Evolutionary conservation across 2,797 vertebrate species (phyloP), one percentile per base, ranked within the genome.

Genomic region (Sebastes vulpes): DNA sequence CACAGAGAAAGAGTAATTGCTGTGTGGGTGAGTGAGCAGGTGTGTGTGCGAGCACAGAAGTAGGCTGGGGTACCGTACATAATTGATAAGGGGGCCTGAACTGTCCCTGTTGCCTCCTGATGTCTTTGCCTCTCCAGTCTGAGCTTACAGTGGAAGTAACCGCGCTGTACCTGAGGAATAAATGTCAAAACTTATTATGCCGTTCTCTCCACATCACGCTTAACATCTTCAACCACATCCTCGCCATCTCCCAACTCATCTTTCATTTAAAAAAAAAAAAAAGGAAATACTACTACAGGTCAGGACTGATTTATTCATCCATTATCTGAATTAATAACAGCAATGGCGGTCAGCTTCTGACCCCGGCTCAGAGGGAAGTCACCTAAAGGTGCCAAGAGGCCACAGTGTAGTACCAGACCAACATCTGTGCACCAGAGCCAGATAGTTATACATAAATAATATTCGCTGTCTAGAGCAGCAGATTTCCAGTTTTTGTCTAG

Each of bases 41-140:
- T 85, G 83, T 84, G 85, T 86, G 77, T 58, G 73, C 38, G 57
- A 84, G 75, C 54, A 14, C 76, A 81, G 61, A 59, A 75, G 83
- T 68, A 79, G 72, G 64, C 83, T 76, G 79, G 72, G 83, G 79
- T 72, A 72, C 59, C 4, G 77, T 95, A 77, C 87, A 93, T 94
- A 89, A 95, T 94, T 94, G 82, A 95, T 91, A 79, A 81, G 11
- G 63, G 25, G 26, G 61, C n/a, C 77, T 77, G 81, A 86, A 89
- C 82, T 75, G 72, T 81, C 79, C 72, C 65, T 70, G 66, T 56
- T 85, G 86, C 73, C 77, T 82, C 32, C 57, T 76, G 20, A 68
- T 73, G 65, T 68, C 74, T 87, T 23, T 23, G 64, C 61, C 50
- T 75, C 81, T 72, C 67, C 72, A 31, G 48, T 63, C 16, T 53